Evolutionary conservation across 2,888 invertebrate genomes (phyloP), one percentile per base, ranked within the genome.

Genomic region (Scaptomyza parva): DNA sequence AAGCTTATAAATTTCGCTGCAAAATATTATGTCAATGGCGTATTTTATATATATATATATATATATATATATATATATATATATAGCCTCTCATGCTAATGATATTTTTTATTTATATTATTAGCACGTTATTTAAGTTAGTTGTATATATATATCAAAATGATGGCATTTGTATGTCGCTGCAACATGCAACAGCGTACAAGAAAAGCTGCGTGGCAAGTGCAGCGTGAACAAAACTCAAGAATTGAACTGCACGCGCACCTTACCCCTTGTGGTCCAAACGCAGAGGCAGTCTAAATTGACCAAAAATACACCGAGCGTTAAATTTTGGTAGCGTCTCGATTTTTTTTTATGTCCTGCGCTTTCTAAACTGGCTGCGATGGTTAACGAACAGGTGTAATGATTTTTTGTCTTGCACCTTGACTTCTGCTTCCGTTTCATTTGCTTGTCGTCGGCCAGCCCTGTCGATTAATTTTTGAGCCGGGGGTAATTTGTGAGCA

Each of bases 371-470:
- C 76, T 70, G 54, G 40, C 47, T 55, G 9, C 35, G 14, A 14
- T 11, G 33, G 40, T 24, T 48, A 30, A 9, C 14, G 82, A 83
- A 88, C 86, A 88, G 86, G 89, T 87, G 86, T 78, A 89, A 88
- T 83, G 86, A 88, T 89, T 84, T 88, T 70, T 88, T 70, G 63
- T 66, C 69, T 83, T 86, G 85, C 84, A 84, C 84, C 87, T 88
- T 85, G 86, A 77, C 88, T 86, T 76, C 58, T 73, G 79, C 77
- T 81, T 84, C 84, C 81, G 85, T 78, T 75, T 70, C 18, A 39
- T 75, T 70, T 63, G 54, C 50, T 54, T 33, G 39, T 52, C 40
- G 35, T 58, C 52, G 39, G 33, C 41, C 26, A 28, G 35, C 58
- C 69, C 59, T 70, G 71, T 70, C 85, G 66, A 84, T 86, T 77